phyloP scores from a whole-genome alignment of 2,113 vertebrate genomes.

The Onychorhynchus coronatus region DNA sequence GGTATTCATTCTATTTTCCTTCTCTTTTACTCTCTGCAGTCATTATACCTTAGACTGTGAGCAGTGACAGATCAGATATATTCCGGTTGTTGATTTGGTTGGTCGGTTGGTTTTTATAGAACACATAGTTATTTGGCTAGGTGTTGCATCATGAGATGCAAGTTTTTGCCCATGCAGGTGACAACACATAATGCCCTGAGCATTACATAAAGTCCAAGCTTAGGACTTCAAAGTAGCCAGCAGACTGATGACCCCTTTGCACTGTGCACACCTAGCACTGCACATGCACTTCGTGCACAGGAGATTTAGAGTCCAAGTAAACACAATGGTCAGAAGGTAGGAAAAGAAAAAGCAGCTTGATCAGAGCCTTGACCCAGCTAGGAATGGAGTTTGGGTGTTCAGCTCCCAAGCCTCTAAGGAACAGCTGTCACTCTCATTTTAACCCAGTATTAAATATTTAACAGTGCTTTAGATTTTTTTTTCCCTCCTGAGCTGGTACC shows the following conservation, averaged over 20 bases:
- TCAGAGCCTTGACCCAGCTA: neutral
- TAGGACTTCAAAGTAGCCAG: neutral
- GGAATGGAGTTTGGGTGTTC: neutral
- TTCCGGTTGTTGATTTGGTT: too few relatives aligned
- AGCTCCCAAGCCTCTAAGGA: neutral
- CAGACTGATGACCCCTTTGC: neutral
- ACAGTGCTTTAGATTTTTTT: neutral
- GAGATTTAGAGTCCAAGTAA: neutral
- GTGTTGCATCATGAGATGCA: neutral
- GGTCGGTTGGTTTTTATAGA: neutral
- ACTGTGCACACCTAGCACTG: neutral
- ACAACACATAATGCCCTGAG: neutral
- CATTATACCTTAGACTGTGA: neutral
- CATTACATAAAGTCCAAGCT: neutral
- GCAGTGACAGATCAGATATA: neutral
- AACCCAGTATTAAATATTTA: neutral
- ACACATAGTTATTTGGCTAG: neutral
- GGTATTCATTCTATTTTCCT: neutral
- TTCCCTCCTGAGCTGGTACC: neutral
- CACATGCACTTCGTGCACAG: neutral
- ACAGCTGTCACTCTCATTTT: neutral
- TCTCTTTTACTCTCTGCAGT: neutral
- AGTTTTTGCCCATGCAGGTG: neutral
- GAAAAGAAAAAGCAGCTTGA: neutral
- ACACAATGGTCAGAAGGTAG: neutral